Percentiles rank a stretch among this genome's conserved stretches.
Evolutionary conservation across 2,113 vertebrate genomes (phyloP).

Genomic region (Sakesphorus luctuosus): DNA sequence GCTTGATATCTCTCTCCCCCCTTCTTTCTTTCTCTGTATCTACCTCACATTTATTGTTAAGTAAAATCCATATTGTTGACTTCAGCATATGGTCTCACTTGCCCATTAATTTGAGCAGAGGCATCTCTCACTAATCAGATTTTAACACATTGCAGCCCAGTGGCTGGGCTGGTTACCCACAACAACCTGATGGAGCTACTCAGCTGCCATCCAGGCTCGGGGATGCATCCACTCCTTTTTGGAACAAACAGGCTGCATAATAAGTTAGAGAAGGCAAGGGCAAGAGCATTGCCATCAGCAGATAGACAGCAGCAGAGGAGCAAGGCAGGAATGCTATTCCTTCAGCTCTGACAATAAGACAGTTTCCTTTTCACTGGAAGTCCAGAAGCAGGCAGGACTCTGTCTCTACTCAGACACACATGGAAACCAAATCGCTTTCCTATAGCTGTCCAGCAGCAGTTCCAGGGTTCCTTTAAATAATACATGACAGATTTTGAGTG

Average conservation of each 20-base stretch:
- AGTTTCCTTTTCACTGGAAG: neutral
- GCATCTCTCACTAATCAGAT: neutral
- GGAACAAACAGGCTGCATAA: neutral
- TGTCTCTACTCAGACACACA: rapidly evolving
- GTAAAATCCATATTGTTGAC: neutral
- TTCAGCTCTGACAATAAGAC: neutral
- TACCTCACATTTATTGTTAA: neutral
- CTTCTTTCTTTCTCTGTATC: neutral
- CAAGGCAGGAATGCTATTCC: neutral
- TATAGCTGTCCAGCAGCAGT: neutral
- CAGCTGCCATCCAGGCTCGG: neutral
- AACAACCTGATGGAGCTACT: neutral
- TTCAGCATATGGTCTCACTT: neutral
- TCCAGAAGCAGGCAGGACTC: neutral
- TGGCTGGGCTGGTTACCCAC: neutral
- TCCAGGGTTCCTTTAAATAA: neutral
- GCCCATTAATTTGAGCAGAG: neutral
- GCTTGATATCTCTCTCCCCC: neutral
- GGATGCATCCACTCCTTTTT: neutral
- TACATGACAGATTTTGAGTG: neutral
- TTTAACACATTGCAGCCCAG: neutral
- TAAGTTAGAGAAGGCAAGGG: neutral
- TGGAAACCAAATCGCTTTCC: neutral
- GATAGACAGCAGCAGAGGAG: neutral
- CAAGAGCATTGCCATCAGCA: neutral